phyloP scores from a whole-genome alignment of 2,888 invertebrate species.

The Agrenia bidenticulata region DNA sequence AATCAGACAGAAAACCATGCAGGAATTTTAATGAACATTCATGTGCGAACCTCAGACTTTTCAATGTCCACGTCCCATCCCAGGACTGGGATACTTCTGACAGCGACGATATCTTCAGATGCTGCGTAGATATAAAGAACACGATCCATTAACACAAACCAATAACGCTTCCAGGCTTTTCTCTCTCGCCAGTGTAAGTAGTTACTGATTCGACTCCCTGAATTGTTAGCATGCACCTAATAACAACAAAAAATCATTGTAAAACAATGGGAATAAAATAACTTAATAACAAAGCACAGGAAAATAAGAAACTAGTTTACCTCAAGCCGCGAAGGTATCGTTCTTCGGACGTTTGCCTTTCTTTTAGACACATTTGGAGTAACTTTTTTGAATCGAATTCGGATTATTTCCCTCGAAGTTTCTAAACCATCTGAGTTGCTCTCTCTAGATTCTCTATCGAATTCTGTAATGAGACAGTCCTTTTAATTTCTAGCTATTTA shows the following conservation, averaged over 20 bases:
- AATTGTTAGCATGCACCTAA: slow-evolving; percentile 61
- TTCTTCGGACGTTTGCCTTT: slow-evolving; percentile 53
- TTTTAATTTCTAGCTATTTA: background rate
- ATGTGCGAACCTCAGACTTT: slow-evolving; percentile 30
- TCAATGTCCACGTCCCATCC: slow-evolving; percentile 58
- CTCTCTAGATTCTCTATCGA: slow-evolving; percentile 52
- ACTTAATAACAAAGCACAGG: background rate
- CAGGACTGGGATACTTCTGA: slow-evolving; percentile 60
- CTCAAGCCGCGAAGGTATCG: slow-evolving; percentile 56
- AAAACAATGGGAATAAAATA: slow-evolving; percentile 3
- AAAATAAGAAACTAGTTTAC: slow-evolving; percentile 44
- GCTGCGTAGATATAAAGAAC: slow-evolving; percentile 61
- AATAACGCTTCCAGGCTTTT: slow-evolving; percentile 60
- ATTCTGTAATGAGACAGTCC: slow-evolving; percentile 33
- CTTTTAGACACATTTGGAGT: slow-evolving; percentile 49
- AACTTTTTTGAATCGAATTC: slow-evolving; percentile 54
- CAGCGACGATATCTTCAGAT: slow-evolving; percentile 62
- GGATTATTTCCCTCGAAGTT: slow-evolving; percentile 49
- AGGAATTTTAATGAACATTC: too few species aligned
- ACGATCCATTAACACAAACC: slow-evolving; percentile 64
- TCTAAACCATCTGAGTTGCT: slow-evolving; percentile 46
- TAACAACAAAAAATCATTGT: background rate
- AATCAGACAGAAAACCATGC: background rate
- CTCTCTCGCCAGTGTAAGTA: slow-evolving; percentile 58
- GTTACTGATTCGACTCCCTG: slow-evolving; percentile 61